These are phyloP conservation scores for Chaetodon auriga DNA, from an alignment of 2,113 vertebrate species.

Conservation along the genomic window DNA sequence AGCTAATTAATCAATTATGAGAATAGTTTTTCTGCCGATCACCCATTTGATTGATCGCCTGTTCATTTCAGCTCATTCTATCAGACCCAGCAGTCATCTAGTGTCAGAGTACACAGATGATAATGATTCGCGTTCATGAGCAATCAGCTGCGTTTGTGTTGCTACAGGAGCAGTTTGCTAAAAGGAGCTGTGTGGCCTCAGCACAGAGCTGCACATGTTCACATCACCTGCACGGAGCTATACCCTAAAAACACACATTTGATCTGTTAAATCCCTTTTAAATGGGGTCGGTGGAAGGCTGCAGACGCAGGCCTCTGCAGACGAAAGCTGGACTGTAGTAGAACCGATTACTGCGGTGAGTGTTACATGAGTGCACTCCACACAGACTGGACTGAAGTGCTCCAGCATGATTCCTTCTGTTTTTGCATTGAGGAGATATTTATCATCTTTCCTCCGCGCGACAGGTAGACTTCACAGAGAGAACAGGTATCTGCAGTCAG, in stretches of 20 bases:
- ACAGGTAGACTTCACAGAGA: constrained; percentile 25
- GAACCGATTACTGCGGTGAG: constrained; percentile 13
- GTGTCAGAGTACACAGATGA: not conserved
- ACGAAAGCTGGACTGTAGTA: not conserved
- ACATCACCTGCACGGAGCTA: not conserved
- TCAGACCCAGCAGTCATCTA: not conserved
- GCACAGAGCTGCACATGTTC: not conserved
- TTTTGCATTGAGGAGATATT: constrained; percentile 14
- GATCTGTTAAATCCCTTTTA: constrained; percentile 17
- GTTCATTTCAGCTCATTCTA: too few species aligned
- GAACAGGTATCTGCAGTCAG: constrained; percentile 29
- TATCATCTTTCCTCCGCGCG: not conserved
- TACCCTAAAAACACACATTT: constrained; percentile 10
- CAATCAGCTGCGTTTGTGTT: not conserved
- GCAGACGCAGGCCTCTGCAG: not conserved
- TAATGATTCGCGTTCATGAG: not conserved
- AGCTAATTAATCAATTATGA: too few species aligned
- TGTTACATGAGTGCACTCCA: constrained; percentile 18
- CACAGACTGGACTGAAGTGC: constrained; percentile 24
- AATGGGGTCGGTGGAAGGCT: constrained; percentile 1
- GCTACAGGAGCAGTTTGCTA: not conserved
- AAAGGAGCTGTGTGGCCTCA: not conserved
- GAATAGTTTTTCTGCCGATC: too few species aligned
- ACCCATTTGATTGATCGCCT: too few species aligned
- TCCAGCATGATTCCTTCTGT: constrained; percentile 6